A percentile compares a stretch with the other conserved stretches of the same genome.
Evolutionary conservation across 2,113 vertebrate species (phyloP).

Genomic region (Microtus richardsoni): DNA sequence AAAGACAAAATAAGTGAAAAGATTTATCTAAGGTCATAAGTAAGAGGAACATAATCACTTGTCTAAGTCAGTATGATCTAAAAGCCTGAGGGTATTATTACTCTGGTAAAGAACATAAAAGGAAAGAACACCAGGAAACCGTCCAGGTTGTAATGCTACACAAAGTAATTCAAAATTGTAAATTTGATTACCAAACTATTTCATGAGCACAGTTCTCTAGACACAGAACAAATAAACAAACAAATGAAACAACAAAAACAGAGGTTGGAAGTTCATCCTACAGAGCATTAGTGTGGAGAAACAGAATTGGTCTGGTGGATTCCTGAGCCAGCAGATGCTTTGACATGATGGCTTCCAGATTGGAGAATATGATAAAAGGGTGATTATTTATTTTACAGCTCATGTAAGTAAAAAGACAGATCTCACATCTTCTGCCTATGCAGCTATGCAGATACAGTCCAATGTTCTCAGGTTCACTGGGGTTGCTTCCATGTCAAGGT

Average conservation of each 20-base stretch:
- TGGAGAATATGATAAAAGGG: background rate
- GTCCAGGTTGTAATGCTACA: background rate
- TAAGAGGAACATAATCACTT: background rate
- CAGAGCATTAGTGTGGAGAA: background rate
- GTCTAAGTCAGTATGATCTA: background rate
- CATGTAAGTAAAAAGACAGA: background rate
- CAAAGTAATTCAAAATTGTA: background rate
- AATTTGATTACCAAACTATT: background rate
- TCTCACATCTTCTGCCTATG: background rate
- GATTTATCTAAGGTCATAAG: background rate
- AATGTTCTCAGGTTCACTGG: background rate
- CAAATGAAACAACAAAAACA: background rate
- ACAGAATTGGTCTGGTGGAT: background rate
- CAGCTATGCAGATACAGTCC: background rate
- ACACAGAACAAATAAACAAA: background rate
- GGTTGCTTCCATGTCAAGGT: background rate
- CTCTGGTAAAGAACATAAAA: background rate
- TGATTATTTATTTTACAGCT: background rate
- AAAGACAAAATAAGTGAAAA: background rate
- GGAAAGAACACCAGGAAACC: background rate
- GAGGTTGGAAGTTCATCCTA: accelerated
- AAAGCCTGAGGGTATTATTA: background rate
- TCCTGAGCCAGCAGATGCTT: background rate
- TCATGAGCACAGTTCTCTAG: background rate
- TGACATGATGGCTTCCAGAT: background rate